Percentiles rank a stretch among this genome's conserved stretches.
Conservation (phyloP, 2,888 invertebrate species). For the Yponomeuta evonymella region DNA sequence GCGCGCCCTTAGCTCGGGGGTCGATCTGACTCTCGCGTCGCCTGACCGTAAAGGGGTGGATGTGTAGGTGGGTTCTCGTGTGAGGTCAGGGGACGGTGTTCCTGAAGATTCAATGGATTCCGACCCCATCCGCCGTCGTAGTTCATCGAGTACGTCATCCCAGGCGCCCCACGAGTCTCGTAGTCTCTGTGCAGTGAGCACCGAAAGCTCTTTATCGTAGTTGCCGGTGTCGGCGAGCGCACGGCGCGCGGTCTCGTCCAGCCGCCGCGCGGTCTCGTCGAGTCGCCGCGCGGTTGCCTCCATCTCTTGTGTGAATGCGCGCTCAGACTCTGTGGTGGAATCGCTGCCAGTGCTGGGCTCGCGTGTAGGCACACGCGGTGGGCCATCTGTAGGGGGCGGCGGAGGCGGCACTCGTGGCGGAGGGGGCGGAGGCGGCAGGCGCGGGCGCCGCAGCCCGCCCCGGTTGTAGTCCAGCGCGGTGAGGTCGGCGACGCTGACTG, state of each 20-base stretch:
- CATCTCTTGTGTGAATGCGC: constrained; percentile 64
- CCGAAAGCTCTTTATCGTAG: constrained; percentile 75
- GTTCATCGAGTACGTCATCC: constrained; percentile 68
- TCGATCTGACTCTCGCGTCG: constrained; percentile 67
- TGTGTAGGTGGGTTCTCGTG: constrained; percentile 69
- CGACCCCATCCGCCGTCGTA: constrained; percentile 60
- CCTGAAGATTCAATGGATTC: constrained; percentile 59
- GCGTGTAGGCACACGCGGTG: constrained; percentile 44
- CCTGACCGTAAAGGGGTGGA: constrained; percentile 76
- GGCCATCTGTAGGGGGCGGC: constrained; percentile 23
- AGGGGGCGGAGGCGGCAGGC: constrained; percentile 58
- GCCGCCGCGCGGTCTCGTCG: constrained; percentile 55
- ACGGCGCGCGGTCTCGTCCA: constrained; percentile 58
- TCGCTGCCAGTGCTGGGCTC: constrained; percentile 67
- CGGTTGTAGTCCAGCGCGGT: constrained; percentile 76
- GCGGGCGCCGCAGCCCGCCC: constrained; percentile 49
- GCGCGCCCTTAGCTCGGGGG: constrained; percentile 77
- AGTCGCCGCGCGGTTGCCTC: constrained; percentile 63
- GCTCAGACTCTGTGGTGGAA: constrained; percentile 68
- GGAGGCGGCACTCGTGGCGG: constrained; percentile 30
- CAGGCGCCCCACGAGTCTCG: constrained; percentile 70
- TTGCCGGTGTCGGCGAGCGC: constrained; percentile 71
- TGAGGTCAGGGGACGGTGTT: constrained; percentile 40
- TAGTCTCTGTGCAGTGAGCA: constrained; percentile 69
- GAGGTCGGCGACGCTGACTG: constrained; percentile 79